Base-by-base conservation (phyloP, 2,797 vertebrate species). In the Perodicticus potto region DNA sequence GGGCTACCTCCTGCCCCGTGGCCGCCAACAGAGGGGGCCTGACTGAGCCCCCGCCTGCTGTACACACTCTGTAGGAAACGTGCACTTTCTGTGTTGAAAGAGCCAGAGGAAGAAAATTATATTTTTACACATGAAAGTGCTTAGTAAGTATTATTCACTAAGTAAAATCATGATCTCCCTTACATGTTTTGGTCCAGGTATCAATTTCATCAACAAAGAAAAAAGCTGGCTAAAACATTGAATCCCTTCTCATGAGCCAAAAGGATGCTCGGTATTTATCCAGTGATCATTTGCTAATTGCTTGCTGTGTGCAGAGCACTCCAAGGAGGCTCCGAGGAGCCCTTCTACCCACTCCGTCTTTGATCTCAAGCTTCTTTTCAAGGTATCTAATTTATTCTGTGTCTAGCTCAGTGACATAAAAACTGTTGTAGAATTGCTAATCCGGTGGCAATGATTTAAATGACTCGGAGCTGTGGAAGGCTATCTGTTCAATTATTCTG, bases 81-180 rank as follows among this genome's bases (percentile, higher is more conserved):
- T 63, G 90, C 77, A 22, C 86, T 84, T 94, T 87, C 34, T 2
- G 43, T 23, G 70, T 87, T 93, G 96, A 95, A 95, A 97, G 96
- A 89, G 90, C 72, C 87, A 94, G 37, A 65, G 82, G 95, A 87
- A 91, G 87, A 97, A 97, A 95, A 82, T 32, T 85, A 90, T 93
- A 92, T 76, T 96, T 96, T 94, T 74, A 81, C 87, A 96, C 91
- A 76, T 40, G 69, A 93, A 97, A 91, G 82, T 78, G 86, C 91
- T 97, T 95, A 84, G 43, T 92, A 85, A 94, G 70, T 91, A 91
- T 65, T 82, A 81, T 73, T 94, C 57, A 59, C 91, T 94, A 81
- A 94, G 86, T 55, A 86, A 96, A 96, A 94, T 93, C 91, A 84
- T 25, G 45, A 93, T 94, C 97, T 95, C 43, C 78, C 65, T 81